These are phyloP conservation scores for Noctua janthe DNA, from an alignment of 2,888 invertebrate genomes.

Conservation along the genomic window DNA sequence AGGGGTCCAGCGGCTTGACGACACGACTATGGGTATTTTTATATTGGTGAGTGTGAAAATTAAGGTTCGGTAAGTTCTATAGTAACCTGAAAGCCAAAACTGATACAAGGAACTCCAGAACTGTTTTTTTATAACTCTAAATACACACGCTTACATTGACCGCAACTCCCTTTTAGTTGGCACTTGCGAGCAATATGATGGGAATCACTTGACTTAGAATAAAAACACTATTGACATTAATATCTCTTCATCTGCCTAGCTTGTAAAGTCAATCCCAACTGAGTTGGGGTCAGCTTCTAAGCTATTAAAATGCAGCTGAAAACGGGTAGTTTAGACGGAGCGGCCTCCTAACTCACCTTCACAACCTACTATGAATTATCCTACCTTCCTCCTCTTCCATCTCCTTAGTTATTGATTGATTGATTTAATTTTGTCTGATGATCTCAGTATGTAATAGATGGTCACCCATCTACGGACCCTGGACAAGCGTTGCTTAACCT, in stretches of 20 bases:
- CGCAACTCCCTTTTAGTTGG: not conserved
- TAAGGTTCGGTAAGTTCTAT: not conserved
- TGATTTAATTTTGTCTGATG: too few species aligned
- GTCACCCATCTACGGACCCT: not conserved
- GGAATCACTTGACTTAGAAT: not conserved
- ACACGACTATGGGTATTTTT: not conserved
- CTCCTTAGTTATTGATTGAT: too few species aligned
- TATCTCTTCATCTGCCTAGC: not conserved
- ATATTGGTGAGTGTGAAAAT: not conserved
- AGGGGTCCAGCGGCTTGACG: slow-evolving; percentile 38
- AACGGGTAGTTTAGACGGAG: not conserved
- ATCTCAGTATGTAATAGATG: too few species aligned
- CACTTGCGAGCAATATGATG: not conserved
- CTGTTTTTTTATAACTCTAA: not conserved
- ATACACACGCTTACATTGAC: too few species aligned
- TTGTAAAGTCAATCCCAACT: not conserved
- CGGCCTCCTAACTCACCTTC: not conserved
- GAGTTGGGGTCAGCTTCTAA: not conserved
- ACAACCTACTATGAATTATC: not conserved
- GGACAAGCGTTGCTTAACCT: not conserved
- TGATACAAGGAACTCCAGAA: not conserved
- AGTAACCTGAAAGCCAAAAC: not conserved
- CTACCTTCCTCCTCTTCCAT: too few species aligned
- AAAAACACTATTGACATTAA: not conserved
- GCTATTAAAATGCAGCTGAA: not conserved